phyloP scores from a whole-genome alignment of 2,888 invertebrate species.

The Mesoligia furuncula region DNA sequence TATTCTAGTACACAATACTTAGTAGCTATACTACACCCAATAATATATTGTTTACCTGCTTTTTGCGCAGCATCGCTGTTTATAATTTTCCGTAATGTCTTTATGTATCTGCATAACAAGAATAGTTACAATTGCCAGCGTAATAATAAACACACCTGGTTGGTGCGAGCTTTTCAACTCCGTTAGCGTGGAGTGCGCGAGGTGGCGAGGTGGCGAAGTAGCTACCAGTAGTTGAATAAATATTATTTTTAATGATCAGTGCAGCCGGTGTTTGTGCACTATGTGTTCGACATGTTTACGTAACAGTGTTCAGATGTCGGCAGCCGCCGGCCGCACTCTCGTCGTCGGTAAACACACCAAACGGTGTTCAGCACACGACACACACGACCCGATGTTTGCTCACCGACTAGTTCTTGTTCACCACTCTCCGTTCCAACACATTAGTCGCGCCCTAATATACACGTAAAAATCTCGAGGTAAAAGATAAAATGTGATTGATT shows the following conservation, averaged over 20 bases:
- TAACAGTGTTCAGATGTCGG: slow-evolving; percentile 85
- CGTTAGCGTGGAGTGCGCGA: slow-evolving; percentile 57
- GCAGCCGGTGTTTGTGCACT: slow-evolving; percentile 84
- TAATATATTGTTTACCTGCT: slow-evolving; percentile 76
- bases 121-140: slow-evolving; percentile 61
- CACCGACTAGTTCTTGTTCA: slow-evolving; percentile 72
- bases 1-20: slow-evolving; percentile 64
- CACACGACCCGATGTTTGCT: slow-evolving; percentile 78
- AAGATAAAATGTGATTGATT: slow-evolving; percentile 56
- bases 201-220: slow-evolving; percentile 65
- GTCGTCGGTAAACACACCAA: slow-evolving; percentile 75
- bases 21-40: slow-evolving; percentile 68
- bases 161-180: slow-evolving; percentile 58
- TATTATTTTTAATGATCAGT: slow-evolving; percentile 89
- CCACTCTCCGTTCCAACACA: slow-evolving; percentile 61
- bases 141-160: slow-evolving; percentile 62
- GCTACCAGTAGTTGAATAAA: slow-evolving; percentile 83
- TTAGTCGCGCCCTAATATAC: slow-evolving; percentile 55
- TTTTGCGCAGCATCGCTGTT: slow-evolving; percentile 77
- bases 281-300: slow-evolving; percentile 84
- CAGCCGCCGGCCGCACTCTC: slow-evolving; percentile 58
- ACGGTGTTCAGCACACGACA: slow-evolving; percentile 76
- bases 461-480: slow-evolving; percentile 32
- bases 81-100: slow-evolving; percentile 77
- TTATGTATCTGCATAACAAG: slow-evolving; percentile 69